Percentiles rank a stretch among this genome's conserved stretches.
phyloP scores from a whole-genome alignment of 2,888 invertebrate species.

The Pilophorus perplexus region DNA sequence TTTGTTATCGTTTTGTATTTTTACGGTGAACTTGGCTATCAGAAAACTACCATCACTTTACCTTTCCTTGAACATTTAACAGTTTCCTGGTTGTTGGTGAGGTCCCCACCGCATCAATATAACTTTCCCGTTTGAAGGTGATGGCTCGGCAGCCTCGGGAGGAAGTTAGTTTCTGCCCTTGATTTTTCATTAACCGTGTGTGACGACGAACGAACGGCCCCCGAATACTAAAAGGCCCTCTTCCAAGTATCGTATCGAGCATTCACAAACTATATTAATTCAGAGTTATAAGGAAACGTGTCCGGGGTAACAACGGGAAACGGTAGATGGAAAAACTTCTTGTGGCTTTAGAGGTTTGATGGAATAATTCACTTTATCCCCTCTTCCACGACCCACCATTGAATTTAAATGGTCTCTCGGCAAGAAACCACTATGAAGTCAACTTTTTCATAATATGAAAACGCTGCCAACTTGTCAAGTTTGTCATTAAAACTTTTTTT shows the following conservation, averaged over 20 bases:
- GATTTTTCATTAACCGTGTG: slow-evolving; percentile 37
- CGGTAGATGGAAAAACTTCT: slow-evolving; percentile 24
- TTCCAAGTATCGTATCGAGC: background rate
- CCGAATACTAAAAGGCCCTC: background rate
- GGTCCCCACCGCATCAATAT: too few relatives aligned
- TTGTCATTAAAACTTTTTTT: too few relatives aligned
- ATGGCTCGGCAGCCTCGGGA: too few relatives aligned
- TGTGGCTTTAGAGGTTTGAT: slow-evolving; percentile 15
- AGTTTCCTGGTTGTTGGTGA: too few relatives aligned
- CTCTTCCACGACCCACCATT: background rate
- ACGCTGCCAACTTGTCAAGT: too few relatives aligned
- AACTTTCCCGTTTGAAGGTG: too few relatives aligned
- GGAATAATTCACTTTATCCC: slow-evolving; percentile 39
- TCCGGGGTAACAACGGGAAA: slow-evolving; percentile 2
- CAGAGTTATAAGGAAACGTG: slow-evolving; percentile 32
- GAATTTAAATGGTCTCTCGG: slow-evolving; percentile 17
- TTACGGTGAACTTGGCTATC: too few relatives aligned
- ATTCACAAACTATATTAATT: slow-evolving; percentile 39
- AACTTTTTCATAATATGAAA: too few relatives aligned
- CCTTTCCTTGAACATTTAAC: too few relatives aligned
- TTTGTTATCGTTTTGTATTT: too few relatives aligned
- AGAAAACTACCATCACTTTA: too few relatives aligned
- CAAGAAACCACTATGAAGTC: too few relatives aligned
- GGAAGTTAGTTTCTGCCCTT: background rate
- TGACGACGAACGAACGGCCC: background rate